These are phyloP conservation scores for Pseudorectes ferrugineus DNA, from an alignment of 2,113 vertebrate genomes.

Conservation along the genomic window DNA sequence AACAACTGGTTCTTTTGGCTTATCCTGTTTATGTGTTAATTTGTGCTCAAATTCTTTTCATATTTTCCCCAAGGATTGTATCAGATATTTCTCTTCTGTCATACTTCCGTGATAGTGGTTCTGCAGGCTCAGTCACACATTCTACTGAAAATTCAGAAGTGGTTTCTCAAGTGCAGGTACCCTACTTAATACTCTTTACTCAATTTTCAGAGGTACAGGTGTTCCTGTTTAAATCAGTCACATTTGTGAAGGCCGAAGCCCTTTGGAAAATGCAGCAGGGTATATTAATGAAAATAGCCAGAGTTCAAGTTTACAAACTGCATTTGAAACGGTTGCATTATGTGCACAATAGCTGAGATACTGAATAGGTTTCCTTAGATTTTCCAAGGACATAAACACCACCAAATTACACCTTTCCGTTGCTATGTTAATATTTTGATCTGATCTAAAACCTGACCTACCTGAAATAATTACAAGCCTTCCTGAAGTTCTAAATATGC, in stretches of 20 bases:
- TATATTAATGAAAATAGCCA: neutral
- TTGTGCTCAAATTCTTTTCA: neutral
- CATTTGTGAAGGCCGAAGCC: neutral
- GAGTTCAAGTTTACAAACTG: neutral
- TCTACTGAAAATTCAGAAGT: neutral
- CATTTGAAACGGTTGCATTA: neutral
- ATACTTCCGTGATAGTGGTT: neutral
- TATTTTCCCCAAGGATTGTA: neutral
- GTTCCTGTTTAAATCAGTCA: neutral
- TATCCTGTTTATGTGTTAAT: neutral
- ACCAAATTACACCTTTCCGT: neutral
- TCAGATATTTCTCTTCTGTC: neutral
- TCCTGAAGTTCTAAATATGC: neutral
- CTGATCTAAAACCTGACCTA: neutral
- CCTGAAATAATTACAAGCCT: conserved; percentile 8
- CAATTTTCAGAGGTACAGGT: neutral
- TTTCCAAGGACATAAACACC: neutral
- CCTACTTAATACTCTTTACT: neutral
- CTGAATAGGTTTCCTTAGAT: neutral
- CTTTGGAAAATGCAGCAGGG: neutral
- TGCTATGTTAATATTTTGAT: neutral
- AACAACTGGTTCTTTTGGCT: neutral
- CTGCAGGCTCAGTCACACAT: neutral
- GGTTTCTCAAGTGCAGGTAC: neutral
- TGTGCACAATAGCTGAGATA: neutral